Base-by-base conservation (phyloP, 2,113 vertebrate genomes). In the Gavia stellata region DNA sequence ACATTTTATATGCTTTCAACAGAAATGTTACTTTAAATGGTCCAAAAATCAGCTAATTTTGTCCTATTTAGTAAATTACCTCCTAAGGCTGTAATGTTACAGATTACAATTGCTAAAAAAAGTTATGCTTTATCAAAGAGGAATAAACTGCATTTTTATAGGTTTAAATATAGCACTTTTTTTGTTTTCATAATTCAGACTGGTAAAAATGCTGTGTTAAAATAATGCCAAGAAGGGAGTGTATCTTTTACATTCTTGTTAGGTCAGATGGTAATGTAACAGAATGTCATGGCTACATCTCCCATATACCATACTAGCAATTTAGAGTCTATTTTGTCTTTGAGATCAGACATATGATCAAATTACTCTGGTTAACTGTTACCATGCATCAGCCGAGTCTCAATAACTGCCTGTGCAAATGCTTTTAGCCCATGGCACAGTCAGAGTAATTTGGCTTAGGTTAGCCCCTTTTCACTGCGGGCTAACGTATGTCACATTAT, bases 51-150 rank as follows among this genome's bases (percentile, higher is more conserved):
- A 98, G 92, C 98, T 98, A 98, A 98, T 98, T 98, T 98, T 97
- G 97, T 97, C 96, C 95, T 98, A 97, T 98, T 98, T 98, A 98
- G 95, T 96, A 98, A 98, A 98, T 98, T 98, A 97, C 97, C 96
- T 98, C 97, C 97, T 98, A 97, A 98, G 97, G 98, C 97, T 98
- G 97, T 97, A 98, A 95, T 97, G 97, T 96, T 97, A 96, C 97
- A 98, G 96, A 97, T 97, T 97, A 96, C 95, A 97, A 97, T 91
- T 97, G 94, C 97, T 66, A 86, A 94, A 96, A 95, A 90, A 97
- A 96, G 95, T 95, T 96, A 94, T 49, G 78, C 92, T 90, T 93
- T 97, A 96, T 97, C 81, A 88, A 91, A 96, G 65, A 77, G n/a
- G 50, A 92, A 95, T 97, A 98, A 91, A 96, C 52, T 81, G 81